Base-by-base conservation (phyloP, 2,113 vertebrate genomes). In the Ammodytes dubius region DNA sequence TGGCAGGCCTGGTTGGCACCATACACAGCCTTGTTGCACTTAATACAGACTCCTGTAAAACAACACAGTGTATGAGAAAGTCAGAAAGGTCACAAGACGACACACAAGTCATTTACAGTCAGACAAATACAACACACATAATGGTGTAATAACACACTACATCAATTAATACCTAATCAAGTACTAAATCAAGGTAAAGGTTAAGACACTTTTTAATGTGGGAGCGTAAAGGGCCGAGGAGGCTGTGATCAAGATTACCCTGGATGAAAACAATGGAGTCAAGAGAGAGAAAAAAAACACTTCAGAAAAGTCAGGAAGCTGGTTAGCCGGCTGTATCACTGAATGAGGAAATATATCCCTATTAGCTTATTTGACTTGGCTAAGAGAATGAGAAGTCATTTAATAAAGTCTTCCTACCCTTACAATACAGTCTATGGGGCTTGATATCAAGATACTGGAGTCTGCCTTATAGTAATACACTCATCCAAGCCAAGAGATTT, bases 1-100 rank as follows among this genome's bases (percentile, higher is more conserved):
- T 99, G 98, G 87, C 98, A 99, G 63, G 98, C 98, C 91, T 98
- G 97, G 89, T 91, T 95, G 9, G 97, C 96, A 89, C 98, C 97
- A 37, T 97, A 96, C 57, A 99, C 98, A 0, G 96, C 96, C 88
- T 97, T 97, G 93, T 82, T 97, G 94, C 98, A 99, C 82, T 98
- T 98, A 82, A 98, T 96, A 0, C 98, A 99, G 77, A 93, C 91
- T 79, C 97, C 97, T 99, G 88, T 9, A 92, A 93, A 77, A 73
- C 19, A 87, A 67, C 35, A 81, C 65, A 82, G 59, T 27, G 65
- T 13, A 66, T 52, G 49, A 77, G 12, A 3, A 65, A 74, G 53
- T 68, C 49, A 81, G 40, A 70, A 10, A 70, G 40, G 53, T 45
- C 40, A 42, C 11, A 74, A 3, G 14, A 56, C 74, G 40, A 40